Evolutionary conservation across 2,113 vertebrate genomes (phyloP).

Genomic region (Erpornis zantholeuca): DNA sequence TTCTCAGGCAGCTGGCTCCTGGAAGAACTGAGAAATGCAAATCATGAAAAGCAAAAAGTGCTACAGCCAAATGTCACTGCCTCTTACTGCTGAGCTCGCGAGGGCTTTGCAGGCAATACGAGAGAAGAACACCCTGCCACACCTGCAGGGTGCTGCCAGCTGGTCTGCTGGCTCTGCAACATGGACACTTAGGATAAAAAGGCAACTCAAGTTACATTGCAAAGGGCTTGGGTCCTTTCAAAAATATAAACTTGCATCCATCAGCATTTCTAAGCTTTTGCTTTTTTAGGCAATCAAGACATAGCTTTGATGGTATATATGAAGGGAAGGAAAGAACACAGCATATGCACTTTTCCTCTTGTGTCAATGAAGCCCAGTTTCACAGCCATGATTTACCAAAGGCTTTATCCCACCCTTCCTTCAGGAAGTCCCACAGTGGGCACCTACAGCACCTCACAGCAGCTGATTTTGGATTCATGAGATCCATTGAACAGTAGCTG

Average conservation of each 20-base stretch:
- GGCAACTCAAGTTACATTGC: neutral
- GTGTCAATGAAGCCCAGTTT: neutral
- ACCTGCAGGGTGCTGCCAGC: neutral
- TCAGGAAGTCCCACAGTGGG: neutral
- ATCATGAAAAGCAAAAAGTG: neutral
- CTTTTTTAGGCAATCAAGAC: neutral
- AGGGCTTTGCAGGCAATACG: constrained; percentile 5
- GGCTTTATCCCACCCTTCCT: neutral
- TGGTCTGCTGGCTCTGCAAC: neutral
- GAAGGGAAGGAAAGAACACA: neutral
- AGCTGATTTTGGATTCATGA: neutral
- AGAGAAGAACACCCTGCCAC: neutral
- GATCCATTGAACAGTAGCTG: neutral
- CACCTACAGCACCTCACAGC: neutral
- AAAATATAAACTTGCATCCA: neutral
- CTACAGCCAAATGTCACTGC: neutral
- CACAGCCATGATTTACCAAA: neutral
- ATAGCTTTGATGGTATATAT: neutral
- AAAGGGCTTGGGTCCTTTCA: neutral
- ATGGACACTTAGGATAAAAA: neutral
- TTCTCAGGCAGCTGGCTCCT: neutral
- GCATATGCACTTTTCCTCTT: neutral
- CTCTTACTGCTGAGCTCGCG: neutral
- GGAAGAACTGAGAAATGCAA: neutral
- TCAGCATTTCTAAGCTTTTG: neutral